Evolutionary conservation across 1,140 invertebrate species (phyloP).

Genomic region (Microvelia longipes): DNA sequence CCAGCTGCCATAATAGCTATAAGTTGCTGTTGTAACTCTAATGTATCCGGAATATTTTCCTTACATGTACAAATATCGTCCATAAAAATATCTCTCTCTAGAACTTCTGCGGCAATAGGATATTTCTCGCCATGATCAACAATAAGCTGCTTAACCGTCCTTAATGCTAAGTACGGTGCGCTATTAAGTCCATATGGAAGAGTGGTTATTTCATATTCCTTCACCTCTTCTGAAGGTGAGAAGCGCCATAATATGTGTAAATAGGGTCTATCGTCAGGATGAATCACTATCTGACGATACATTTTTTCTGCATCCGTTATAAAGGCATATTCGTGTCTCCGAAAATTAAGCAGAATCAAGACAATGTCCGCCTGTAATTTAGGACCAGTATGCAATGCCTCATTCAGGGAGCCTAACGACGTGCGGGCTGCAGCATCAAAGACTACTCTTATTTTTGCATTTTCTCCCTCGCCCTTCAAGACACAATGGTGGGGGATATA

Average conservation of each 20-base stretch:
- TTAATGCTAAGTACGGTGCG: no score
- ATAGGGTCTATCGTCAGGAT: background rate
- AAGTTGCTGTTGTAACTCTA: no score
- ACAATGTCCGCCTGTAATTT: background rate
- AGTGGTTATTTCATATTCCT: background rate
- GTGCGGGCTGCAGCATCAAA: background rate
- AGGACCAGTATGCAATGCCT: background rate
- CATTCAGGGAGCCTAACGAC: background rate
- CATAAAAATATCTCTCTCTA: no score
- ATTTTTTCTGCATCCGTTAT: background rate
- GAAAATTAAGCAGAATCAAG: background rate
- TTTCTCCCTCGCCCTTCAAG: background rate
- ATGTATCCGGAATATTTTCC: no score
- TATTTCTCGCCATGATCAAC: no score
- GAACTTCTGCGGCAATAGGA: no score
- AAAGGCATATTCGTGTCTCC: background rate
- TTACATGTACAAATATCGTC: no score
- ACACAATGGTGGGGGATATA: background rate
- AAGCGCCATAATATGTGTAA: background rate
- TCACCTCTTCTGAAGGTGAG: background rate
- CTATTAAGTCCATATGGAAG: background rate
- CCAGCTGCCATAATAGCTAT: no score
- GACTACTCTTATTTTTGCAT: background rate
- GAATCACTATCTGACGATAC: background rate
- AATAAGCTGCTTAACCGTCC: no score